phyloP scores from a whole-genome alignment of 1,140 invertebrate species.

The Tetraneura akinire region DNA sequence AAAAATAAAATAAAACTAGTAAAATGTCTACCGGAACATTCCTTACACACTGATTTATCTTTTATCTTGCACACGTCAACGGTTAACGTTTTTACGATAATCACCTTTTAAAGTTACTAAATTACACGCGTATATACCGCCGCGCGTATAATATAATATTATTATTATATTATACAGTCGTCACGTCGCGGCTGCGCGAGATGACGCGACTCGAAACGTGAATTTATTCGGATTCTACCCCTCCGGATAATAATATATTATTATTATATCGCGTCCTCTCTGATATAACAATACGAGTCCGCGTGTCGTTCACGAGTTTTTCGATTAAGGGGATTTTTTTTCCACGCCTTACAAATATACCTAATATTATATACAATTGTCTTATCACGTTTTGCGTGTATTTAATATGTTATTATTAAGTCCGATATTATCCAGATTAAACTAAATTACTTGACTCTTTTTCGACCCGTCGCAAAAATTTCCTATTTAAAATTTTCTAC shows the following conservation, averaged over 20 bases:
- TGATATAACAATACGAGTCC: not conserved
- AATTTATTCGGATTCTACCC: not conserved
- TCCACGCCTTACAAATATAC: no score
- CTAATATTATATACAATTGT: no score
- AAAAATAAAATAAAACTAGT: slow-evolving; percentile 4
- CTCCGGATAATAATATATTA: no score
- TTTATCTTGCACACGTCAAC: slow-evolving; percentile 49
- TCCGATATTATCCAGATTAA: no score
- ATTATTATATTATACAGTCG: not conserved
- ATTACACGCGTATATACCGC: slow-evolving; percentile 18
- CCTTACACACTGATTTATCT: slow-evolving; percentile 49
- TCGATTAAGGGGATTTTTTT: not conserved
- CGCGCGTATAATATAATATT: no score
- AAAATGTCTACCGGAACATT: slow-evolving; percentile 48
- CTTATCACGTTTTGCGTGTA: no score
- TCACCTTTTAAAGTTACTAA: slow-evolving; percentile 49
- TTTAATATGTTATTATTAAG: no score
- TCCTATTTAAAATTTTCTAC: no score
- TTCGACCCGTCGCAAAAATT: no score
- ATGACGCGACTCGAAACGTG: not conserved
- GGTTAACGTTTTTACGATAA: slow-evolving; percentile 44
- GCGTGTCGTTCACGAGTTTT: not conserved
- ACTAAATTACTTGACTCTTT: no score
- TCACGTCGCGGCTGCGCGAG: slow-evolving; percentile 20
- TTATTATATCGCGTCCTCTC: no score